phyloP scores from a whole-genome alignment of 2,888 invertebrate species.

The Aquatica leii region DNA sequence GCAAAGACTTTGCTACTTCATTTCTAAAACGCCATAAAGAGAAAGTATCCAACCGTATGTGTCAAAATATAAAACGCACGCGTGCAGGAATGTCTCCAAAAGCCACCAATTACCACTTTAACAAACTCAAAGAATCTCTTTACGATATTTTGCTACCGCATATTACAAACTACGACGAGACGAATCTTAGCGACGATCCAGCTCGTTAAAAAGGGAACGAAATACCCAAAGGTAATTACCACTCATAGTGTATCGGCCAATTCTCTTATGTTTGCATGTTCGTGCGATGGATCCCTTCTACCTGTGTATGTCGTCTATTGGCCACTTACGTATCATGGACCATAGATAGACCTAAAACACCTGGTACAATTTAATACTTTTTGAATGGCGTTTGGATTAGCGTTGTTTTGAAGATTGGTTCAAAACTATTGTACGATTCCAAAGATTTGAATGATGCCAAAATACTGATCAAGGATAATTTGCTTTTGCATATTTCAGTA shows the following conservation, averaged over 20 bases:
- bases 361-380: constrained; percentile 4
- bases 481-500: constrained; percentile 17
- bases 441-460: constrained; percentile 14
- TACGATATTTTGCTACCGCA: not conserved
- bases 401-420: too few relatives aligned
- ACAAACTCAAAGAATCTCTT: constrained; percentile 8
- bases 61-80: constrained; percentile 5
- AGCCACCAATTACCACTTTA: too few relatives aligned
- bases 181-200: not conserved
- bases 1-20: too few relatives aligned
- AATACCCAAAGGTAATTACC: constrained; percentile 1
- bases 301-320: constrained; percentile 16
- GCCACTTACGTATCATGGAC: not conserved
- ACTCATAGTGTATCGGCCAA: constrained; percentile 2
- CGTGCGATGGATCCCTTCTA: constrained; percentile 11
- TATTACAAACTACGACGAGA: not conserved
- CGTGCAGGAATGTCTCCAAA: constrained; percentile 5
- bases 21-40: constrained; percentile 8
- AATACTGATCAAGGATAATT: constrained; percentile 11
- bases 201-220: too few relatives aligned
- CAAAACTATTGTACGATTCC: constrained; percentile 12
- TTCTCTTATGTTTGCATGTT: constrained; percentile 16
- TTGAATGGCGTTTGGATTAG: constrained; percentile 4
- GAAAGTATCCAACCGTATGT: constrained; percentile 4
- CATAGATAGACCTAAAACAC: constrained; percentile 11